Evolutionary conservation across 2,113 vertebrate genomes (phyloP).

Genomic region (Rhinichthys klamathensis): DNA sequence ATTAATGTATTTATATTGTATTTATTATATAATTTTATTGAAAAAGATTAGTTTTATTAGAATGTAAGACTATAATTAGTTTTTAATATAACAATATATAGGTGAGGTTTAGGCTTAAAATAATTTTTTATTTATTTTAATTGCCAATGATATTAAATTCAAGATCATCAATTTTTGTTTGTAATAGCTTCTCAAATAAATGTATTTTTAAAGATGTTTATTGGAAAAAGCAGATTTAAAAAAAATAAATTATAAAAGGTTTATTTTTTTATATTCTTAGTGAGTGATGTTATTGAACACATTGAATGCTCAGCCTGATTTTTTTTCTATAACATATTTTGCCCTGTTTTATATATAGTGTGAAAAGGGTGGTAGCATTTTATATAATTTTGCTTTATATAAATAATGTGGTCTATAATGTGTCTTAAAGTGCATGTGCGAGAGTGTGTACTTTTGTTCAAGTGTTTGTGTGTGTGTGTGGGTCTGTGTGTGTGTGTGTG

Average conservation of each 20-base stretch:
- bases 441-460: conserved; percentile 2
- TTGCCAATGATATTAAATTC: no score
- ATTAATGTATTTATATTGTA: not conserved
- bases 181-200: not conserved
- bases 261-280: not conserved
- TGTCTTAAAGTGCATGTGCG: not conserved
- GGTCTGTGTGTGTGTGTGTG: conserved; percentile 36
- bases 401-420: conserved; percentile 16
- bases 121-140: no score
- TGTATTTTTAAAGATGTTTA: not conserved
- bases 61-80: not conserved
- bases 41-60: not conserved
- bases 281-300: not conserved
- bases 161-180: no score
- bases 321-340: not conserved
- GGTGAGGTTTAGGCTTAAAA: no score
- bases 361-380: not conserved
- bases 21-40: not conserved
- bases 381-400: not conserved
- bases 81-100: no score
- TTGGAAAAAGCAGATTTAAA: not conserved
- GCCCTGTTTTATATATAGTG: no score
- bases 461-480: conserved; percentile 35
- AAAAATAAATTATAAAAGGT: no score
- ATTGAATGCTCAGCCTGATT: not conserved